Conservation (phyloP, 2,797 vertebrate species). For the Luscinia megarhynchos region DNA sequence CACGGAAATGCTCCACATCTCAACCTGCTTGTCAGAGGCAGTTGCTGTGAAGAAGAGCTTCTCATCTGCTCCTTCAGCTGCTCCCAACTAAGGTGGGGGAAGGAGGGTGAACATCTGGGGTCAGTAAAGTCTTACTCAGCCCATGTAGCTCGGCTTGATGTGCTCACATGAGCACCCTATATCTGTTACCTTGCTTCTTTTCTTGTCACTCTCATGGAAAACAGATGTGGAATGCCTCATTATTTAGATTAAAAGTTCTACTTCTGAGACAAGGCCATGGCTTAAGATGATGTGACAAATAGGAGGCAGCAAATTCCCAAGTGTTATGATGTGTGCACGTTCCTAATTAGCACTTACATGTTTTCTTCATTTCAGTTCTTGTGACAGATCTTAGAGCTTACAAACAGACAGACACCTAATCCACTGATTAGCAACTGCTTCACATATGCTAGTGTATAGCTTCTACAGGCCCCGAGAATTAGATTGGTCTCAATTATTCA, state of each 20-base stretch:
- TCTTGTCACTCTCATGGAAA: background rate
- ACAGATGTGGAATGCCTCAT: slow-evolving; percentile 1
- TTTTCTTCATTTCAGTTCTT: slow-evolving; percentile 19
- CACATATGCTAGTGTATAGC: background rate
- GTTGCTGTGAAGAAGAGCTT: background rate
- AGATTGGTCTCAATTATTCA: background rate
- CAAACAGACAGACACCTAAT: background rate
- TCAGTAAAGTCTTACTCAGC: background rate
- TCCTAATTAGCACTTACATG: background rate
- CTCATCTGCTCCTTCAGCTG: background rate
- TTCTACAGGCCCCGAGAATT: background rate
- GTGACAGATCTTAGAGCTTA: slow-evolving; percentile 4
- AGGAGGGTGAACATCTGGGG: background rate
- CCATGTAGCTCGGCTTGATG: background rate
- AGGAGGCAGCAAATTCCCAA: background rate
- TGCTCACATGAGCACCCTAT: background rate
- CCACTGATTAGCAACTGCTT: background rate
- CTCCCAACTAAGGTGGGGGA: accelerated
- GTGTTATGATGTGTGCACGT: background rate
- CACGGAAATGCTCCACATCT: accelerated
- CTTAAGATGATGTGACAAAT: background rate
- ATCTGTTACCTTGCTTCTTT: slow-evolving; percentile 19
- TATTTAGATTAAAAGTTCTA: background rate
- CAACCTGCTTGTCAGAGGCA: accelerated
- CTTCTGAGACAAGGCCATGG: slow-evolving; percentile 2